These are phyloP conservation scores for Toxostoma redivivum DNA, from an alignment of 2,113 vertebrate species.

Conservation along the genomic window DNA sequence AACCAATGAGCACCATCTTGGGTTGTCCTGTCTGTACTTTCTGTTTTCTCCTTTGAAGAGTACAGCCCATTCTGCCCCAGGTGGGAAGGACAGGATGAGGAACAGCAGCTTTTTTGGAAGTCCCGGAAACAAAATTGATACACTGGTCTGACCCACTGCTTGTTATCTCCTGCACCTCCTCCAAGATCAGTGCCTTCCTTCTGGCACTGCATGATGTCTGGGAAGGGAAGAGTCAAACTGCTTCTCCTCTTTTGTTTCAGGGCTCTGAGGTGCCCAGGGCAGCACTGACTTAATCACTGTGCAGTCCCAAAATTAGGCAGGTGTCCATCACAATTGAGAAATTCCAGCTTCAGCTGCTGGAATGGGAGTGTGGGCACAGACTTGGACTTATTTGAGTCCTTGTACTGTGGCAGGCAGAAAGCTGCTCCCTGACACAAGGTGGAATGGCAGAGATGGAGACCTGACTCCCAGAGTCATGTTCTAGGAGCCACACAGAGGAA, in stretches of 20 bases:
- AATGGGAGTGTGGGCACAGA: neutral
- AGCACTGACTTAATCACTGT: neutral
- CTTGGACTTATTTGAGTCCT: neutral
- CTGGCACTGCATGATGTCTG: neutral
- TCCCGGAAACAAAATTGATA: neutral
- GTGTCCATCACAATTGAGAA: neutral
- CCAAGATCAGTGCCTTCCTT: neutral
- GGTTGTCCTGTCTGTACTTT: neutral
- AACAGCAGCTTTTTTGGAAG: neutral
- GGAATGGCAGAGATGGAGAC: neutral
- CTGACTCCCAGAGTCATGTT: neutral
- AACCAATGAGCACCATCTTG: fast-evolving
- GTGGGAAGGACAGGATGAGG: neutral
- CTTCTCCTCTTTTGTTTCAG: neutral
- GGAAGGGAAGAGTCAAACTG: neutral
- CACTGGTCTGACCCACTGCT: fast-evolving
- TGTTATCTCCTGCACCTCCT: neutral
- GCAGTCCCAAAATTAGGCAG: neutral
- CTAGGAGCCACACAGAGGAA: neutral
- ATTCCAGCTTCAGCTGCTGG: neutral
- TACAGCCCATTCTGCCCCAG: neutral
- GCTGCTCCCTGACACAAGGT: neutral
- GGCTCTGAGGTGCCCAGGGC: too few species aligned
- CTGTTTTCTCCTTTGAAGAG: neutral
- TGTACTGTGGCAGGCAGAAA: neutral